A percentile compares a stretch with the other conserved stretches of the same genome.
Evolutionary conservation across 2,113 vertebrate species (phyloP).

Genomic region (Stigmatopora argus): DNA sequence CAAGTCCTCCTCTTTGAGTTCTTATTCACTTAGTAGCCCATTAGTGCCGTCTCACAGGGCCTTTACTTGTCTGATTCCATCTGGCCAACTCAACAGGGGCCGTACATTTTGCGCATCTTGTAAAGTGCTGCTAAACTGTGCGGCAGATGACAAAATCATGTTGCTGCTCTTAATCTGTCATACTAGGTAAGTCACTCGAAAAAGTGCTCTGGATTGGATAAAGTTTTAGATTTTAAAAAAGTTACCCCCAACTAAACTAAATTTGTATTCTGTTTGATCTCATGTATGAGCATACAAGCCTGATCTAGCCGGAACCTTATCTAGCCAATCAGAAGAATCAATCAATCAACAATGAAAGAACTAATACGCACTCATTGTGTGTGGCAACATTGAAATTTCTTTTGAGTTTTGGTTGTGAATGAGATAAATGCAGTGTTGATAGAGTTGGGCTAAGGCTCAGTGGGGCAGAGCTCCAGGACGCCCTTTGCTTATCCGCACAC

Average conservation of each 20-base stretch:
- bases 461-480: conserved; percentile 41
- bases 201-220: conserved; percentile 39
- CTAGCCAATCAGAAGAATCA: no score
- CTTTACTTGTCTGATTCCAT: conserved; percentile 39
- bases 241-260: conserved; percentile 38
- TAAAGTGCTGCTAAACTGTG: conserved; percentile 25
- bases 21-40: conserved; percentile 36
- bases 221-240: conserved; percentile 43
- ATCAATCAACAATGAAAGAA: no score
- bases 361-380: conserved; percentile 25
- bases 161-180: conserved; percentile 47
- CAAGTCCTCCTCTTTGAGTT: conserved; percentile 37
- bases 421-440: conserved; percentile 30
- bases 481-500: conserved; percentile 52
- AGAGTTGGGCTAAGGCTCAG: not conserved
- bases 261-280: not conserved
- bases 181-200: conserved; percentile 34
- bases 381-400: conserved; percentile 50
- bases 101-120: conserved; percentile 20
- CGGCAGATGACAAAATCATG: conserved; percentile 32
- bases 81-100: conserved; percentile 24
- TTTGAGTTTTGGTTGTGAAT: conserved; percentile 70
- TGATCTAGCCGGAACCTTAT: no score
- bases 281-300: no score
- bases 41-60: conserved; percentile 29